A percentile compares a stretch with the other conserved stretches of the same genome.
Evolutionary conservation across 30 jellyfish, hydroid and myxozoan species (phyloP).

Genomic region (Rhopilema esculentum): DNA sequence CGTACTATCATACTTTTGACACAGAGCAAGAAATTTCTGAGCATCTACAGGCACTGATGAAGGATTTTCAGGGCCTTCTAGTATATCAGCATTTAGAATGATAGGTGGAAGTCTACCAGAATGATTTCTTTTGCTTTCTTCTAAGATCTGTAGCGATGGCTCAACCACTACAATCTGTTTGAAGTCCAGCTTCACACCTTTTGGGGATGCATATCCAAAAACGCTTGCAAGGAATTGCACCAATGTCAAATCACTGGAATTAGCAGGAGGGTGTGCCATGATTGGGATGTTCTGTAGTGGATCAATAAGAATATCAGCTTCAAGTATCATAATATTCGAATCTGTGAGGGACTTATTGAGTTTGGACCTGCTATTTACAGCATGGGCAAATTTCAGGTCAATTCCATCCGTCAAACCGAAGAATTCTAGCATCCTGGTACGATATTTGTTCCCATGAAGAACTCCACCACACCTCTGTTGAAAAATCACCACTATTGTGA

Average conservation of each 20-base stretch:
- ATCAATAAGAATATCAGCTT: slow-evolving; percentile 91
- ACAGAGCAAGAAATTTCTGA: slow-evolving; percentile 29
- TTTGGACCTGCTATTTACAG: slow-evolving; percentile 77
- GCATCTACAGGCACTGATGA: slow-evolving; percentile 78
- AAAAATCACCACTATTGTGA: too few species aligned
- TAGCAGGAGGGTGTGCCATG: slow-evolving; percentile 98
- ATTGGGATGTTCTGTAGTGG: slow-evolving; percentile 67
- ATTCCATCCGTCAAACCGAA: slow-evolving; percentile 83
- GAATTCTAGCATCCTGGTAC: slow-evolving; percentile 27
- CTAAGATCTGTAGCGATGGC: slow-evolving; percentile 80
- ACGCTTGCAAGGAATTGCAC: slow-evolving; percentile 46
- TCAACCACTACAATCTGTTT: slow-evolving; percentile 73
- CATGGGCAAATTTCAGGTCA: slow-evolving; percentile 91
- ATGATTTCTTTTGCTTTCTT: slow-evolving; percentile 12
- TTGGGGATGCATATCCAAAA: slow-evolving; percentile 15
- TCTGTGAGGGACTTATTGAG: slow-evolving; percentile 64
- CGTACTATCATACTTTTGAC: slow-evolving; percentile 6
- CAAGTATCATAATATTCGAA: slow-evolving; percentile 63
- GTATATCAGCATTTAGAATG: slow-evolving; percentile 87
- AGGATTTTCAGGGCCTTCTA: slow-evolving; percentile 89
- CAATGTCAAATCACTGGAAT: slow-evolving; percentile 80
- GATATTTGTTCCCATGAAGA: background rate
- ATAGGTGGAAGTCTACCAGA: slow-evolving; percentile 40
- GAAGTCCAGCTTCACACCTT: slow-evolving; percentile 90
- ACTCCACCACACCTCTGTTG: background rate